Percentiles rank a stretch among this genome's conserved stretches.
phyloP scores from a whole-genome alignment of 1,140 invertebrate genomes.

The Drosophila malerkotliana region DNA sequence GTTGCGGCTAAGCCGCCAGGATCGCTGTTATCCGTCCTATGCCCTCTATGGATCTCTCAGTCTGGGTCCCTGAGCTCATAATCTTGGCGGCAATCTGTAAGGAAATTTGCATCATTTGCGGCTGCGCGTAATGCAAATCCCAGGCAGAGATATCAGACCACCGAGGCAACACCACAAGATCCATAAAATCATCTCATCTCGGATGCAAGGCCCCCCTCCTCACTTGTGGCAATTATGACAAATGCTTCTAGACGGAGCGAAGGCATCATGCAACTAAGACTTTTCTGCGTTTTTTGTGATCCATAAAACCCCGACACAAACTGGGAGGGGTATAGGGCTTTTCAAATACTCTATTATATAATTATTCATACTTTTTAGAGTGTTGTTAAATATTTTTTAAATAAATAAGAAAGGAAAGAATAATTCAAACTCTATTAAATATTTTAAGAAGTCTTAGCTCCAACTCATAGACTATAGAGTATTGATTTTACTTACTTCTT shows the following conservation, averaged over 20 bases:
- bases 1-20: conserved; percentile 59
- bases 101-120: conserved; percentile 76
- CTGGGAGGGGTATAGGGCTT: neutral
- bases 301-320: neutral
- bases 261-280: too few species aligned
- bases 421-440: neutral
- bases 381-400: too few species aligned
- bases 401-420: too few species aligned
- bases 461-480: too few species aligned
- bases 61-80: conserved; percentile 12
- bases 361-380: neutral
- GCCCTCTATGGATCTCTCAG: conserved; percentile 1
- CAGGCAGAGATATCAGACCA: conserved; percentile 34
- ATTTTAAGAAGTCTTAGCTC: neutral
- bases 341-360: neutral
- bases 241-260: conserved; percentile 9
- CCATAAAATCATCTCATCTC: conserved; percentile 17
- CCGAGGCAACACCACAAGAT: conserved; percentile 25
- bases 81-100: conserved; percentile 73
- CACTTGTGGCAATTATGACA: conserved; percentile 32
- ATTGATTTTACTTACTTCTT: neutral
- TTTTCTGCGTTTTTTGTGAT: neutral
- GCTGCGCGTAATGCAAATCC: conserved; percentile 61
- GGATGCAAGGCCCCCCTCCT: neutral
- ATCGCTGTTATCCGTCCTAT: conserved; percentile 19